These are phyloP conservation scores for Harpagifer antarcticus DNA, from an alignment of 2,797 vertebrate genomes.

Conservation along the genomic window DNA sequence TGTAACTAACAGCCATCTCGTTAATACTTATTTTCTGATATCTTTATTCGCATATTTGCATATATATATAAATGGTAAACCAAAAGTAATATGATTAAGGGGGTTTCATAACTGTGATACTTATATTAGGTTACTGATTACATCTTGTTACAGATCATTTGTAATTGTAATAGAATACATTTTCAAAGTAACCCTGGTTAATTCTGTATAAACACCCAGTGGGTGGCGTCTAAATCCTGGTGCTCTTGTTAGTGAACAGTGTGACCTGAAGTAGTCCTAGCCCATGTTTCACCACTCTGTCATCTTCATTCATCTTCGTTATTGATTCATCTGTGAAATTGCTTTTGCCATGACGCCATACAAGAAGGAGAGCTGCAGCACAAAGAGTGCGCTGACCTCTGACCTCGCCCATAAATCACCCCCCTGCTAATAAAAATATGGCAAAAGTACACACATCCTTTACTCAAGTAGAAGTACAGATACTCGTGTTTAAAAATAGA, in stretches of 20 bases:
- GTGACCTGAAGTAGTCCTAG: constrained; percentile 37
- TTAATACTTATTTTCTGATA: too few relatives aligned
- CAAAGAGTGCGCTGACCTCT: constrained; percentile 53
- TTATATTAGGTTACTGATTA: too few relatives aligned
- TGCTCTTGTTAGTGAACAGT: constrained; percentile 12
- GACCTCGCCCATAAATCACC: constrained; percentile 70
- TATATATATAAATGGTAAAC: too few relatives aligned
- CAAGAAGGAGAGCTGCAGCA: constrained; percentile 41
- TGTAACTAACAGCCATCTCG: too few relatives aligned
- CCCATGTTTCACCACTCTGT: constrained; percentile 56
- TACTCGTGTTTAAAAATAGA: too few relatives aligned
- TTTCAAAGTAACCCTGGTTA: not conserved
- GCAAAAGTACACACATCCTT: too few relatives aligned
- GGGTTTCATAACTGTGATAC: too few relatives aligned
- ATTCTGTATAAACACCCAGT: not conserved
- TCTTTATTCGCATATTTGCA: too few relatives aligned
- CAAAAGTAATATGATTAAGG: too few relatives aligned
- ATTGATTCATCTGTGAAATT: constrained; percentile 75
- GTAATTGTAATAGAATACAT: too few relatives aligned
- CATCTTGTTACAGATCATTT: not conserved
- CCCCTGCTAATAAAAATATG: constrained; percentile 53
- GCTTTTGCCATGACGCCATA: constrained; percentile 67
- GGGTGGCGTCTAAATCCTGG: not conserved
- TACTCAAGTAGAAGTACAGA: too few relatives aligned
- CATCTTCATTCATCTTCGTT: constrained; percentile 69